These are phyloP conservation scores for Pristionchus pacificus DNA, from an alignment of 1,140 invertebrate species.

Conservation along the genomic window DNA sequence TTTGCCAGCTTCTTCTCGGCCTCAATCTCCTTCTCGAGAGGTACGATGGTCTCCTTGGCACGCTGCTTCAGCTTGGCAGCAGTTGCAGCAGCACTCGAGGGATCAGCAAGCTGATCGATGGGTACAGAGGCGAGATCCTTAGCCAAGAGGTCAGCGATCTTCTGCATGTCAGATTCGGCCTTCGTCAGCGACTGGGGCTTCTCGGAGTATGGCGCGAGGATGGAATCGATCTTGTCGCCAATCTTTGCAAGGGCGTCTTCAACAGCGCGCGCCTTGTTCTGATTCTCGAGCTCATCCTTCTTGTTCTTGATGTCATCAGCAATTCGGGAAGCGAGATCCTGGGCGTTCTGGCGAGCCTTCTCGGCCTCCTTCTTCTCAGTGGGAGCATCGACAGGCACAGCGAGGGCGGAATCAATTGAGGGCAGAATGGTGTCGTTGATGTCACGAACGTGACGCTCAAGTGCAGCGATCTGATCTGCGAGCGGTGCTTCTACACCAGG, in stretches of 20 bases:
- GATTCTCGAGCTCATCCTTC: conserved; percentile 18
- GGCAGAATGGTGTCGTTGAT: neutral
- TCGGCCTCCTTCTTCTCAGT: neutral
- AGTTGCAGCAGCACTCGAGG: too few relatives aligned
- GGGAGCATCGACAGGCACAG: too few relatives aligned
- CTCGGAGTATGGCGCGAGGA: neutral
- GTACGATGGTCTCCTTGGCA: too few relatives aligned
- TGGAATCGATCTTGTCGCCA: conserved; percentile 8
- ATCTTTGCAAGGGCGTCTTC: conserved; percentile 12
- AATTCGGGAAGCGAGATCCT: conserved; percentile 7
- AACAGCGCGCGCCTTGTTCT: conserved; percentile 17
- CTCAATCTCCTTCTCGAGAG: too few relatives aligned
- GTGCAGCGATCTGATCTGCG: conserved; percentile 2
- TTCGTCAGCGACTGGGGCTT: neutral
- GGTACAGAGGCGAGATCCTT: too few relatives aligned
- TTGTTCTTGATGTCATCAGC: conserved; percentile 24
- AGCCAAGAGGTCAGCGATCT: conserved; percentile 2
- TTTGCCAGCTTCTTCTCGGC: conserved; percentile 8
- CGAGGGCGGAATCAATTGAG: too few relatives aligned
- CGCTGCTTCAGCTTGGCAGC: too few relatives aligned
- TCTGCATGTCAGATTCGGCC: conserved; percentile 6
- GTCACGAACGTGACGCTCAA: neutral
- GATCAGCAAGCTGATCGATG: too few relatives aligned
- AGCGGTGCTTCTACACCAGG: too few relatives aligned
- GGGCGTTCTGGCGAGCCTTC: conserved; percentile 11